Conservation (phyloP, 2,888 invertebrate genomes). For the Phyllotreta striolata region DNA sequence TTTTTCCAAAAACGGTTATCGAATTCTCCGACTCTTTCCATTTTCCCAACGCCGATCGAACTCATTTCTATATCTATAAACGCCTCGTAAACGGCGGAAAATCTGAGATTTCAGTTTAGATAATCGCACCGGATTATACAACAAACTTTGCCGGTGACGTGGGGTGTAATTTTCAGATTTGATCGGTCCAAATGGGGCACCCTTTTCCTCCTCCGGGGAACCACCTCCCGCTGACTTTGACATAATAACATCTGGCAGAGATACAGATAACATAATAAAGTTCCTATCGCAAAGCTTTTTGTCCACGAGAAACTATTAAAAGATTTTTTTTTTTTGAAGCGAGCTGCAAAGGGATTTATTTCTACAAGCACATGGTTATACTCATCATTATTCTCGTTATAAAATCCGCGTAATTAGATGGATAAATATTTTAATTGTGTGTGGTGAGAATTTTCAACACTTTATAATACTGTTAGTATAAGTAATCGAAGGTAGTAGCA, state of each 20-base stretch:
- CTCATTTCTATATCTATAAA: no score
- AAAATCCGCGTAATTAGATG: no score
- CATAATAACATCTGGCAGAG: constrained; percentile 48
- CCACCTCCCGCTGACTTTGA: constrained; percentile 43
- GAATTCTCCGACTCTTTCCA: constrained; percentile 14
- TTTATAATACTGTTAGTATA: no score
- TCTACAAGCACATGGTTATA: no score
- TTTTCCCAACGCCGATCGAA: neutral
- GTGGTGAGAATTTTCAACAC: no score
- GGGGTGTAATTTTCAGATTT: constrained; percentile 41
- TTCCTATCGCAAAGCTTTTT: constrained; percentile 28
- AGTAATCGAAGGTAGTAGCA: no score
- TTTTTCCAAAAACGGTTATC: constrained; percentile 33
- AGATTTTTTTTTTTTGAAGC: constrained; percentile 6
- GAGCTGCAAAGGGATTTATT: neutral
- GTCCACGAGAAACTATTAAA: no score
- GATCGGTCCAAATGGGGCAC: constrained; percentile 37
- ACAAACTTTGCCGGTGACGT: constrained; percentile 35
- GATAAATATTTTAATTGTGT: no score
- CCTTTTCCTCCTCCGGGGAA: constrained; percentile 40
- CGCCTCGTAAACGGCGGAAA: no score
- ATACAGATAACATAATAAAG: constrained; percentile 47
- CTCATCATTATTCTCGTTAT: no score
- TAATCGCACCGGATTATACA: constrained; percentile 28
- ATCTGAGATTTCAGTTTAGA: no score